Base-by-base conservation (phyloP, 2,113 vertebrate genomes). In the Cheilinus undulatus region DNA sequence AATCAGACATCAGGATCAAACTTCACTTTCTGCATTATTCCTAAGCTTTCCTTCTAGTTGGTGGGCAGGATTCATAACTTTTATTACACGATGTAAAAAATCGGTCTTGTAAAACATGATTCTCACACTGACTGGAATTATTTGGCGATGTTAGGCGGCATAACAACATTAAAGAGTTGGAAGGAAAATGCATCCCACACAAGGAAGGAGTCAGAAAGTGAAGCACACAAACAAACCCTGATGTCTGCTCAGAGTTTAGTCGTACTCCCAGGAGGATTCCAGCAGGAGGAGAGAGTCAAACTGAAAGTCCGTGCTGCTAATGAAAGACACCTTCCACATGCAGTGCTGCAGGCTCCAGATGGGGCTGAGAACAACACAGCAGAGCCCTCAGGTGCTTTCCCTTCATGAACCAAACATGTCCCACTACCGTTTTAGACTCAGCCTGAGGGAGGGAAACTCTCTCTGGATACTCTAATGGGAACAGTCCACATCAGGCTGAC, bases 331-430 rank as follows among this genome's bases (percentile, higher is more conserved):
- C 74, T 60, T 82, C 58, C 50, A 24, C 26, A n/a, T n/a, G n/a
- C n/a, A 4, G 52, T 1, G 28, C 58, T 61, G 32, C 42, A n/a
- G 42, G 42, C 42, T 64, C 63, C 43, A 81, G 59, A 84, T 57
- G 82, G 70, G 45, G 34, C 17, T 40, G 22, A 30, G 11, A 60
- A 62, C 59, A 43, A 53, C 71, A 57, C 62, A 48, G 56, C 52
- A 73, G 20, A 45, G 52, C 62, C 68, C 72, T 70, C 2, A 63
- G 87, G 78, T 76, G 76, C 76, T 88, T 83, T 68, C 79, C 61
- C 50, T 19, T 13, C 40, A 7, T 27, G 3, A 51, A n/a, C 19
- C 19, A 45, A 45, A 20, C 40, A 15, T 20, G 26, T 73, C 58
- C 60, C 42, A 52, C 77, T 73, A 63, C 51, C 26, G 34, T 54